Evolutionary conservation across 2,797 vertebrate genomes (phyloP).

Genomic region (Kryptopterus vitreolus): DNA sequence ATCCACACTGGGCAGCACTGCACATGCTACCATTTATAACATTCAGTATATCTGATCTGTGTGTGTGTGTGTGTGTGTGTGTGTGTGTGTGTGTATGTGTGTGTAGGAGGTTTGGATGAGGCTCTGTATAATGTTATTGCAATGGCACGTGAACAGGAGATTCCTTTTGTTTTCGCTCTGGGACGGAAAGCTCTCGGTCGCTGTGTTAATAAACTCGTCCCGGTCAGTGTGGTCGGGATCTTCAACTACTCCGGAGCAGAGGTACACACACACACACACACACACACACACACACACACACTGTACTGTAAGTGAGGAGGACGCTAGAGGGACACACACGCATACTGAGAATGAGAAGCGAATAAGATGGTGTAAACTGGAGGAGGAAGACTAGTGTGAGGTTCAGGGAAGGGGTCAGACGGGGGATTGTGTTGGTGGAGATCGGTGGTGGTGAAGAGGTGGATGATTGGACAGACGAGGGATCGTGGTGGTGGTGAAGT

Average conservation of each 20-base stretch:
- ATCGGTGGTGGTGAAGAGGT: too few relatives aligned
- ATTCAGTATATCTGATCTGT: not conserved
- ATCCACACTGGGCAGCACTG: not conserved
- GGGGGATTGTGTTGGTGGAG: too few relatives aligned
- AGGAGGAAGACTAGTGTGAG: too few relatives aligned
- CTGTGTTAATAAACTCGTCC: conserved; percentile 97
- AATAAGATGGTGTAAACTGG: too few relatives aligned
- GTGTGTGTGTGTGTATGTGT: conserved; percentile 41
- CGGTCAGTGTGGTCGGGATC: conserved; percentile 97
- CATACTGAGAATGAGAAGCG: too few relatives aligned
- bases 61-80: conserved; percentile 1
- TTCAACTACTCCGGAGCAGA: conserved; percentile 96
- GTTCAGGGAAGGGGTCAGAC: too few relatives aligned
- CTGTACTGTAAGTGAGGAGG: too few relatives aligned
- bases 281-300: not conserved
- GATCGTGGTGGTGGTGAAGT: too few relatives aligned
- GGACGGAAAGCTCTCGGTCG: conserved; percentile 95
- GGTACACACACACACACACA: conserved; percentile 68
- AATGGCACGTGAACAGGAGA: conserved; percentile 97
- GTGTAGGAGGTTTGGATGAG: conserved; percentile 91
- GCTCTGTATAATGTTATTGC: conserved; percentile 96
- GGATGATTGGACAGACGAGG: too few relatives aligned
- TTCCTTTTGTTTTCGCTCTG: conserved; percentile 96
- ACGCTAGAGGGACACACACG: too few relatives aligned
- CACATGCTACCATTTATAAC: not conserved